Evolutionary conservation across 2,888 invertebrate species (phyloP).

Genomic region (Uloborus plumipes): DNA sequence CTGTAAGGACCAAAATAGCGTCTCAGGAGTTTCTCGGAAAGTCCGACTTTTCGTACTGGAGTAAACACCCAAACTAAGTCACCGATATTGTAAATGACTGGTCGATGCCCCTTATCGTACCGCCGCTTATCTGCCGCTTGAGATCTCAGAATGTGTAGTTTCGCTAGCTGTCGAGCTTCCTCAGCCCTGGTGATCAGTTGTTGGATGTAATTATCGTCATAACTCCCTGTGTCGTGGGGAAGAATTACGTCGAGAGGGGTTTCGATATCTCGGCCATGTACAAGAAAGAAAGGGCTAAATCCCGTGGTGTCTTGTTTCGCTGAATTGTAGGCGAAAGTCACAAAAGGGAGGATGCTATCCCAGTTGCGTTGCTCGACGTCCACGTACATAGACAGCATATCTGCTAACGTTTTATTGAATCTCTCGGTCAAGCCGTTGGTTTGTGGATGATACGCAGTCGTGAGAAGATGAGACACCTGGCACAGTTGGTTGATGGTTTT

Average conservation of each 20-base stretch:
- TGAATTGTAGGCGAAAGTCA: conserved; percentile 31
- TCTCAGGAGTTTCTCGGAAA: too few relatives aligned
- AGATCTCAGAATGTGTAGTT: neutral
- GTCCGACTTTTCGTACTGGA: too few relatives aligned
- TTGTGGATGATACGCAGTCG: conserved; percentile 34
- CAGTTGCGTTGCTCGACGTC: conserved; percentile 35
- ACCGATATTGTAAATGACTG: neutral
- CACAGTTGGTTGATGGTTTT: neutral
- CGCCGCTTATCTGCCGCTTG: too few relatives aligned
- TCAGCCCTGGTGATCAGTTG: neutral
- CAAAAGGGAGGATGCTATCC: conserved; percentile 26
- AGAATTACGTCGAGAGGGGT: conserved; percentile 3
- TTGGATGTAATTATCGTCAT: conserved; percentile 3
- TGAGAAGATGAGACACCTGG: conserved; percentile 22
- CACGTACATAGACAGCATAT: conserved; percentile 11
- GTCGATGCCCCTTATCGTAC: neutral
- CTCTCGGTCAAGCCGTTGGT: conserved; percentile 33
- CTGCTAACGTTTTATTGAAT: conserved; percentile 11
- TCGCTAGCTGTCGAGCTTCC: neutral
- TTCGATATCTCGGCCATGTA: too few relatives aligned
- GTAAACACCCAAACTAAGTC: too few relatives aligned
- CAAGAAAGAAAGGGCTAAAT: neutral
- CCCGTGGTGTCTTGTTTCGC: conserved; percentile 33
- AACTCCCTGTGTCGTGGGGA: neutral
- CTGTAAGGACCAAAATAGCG: too few relatives aligned